phyloP scores from a whole-genome alignment of 2,113 vertebrate species.

The Upupa epops region DNA sequence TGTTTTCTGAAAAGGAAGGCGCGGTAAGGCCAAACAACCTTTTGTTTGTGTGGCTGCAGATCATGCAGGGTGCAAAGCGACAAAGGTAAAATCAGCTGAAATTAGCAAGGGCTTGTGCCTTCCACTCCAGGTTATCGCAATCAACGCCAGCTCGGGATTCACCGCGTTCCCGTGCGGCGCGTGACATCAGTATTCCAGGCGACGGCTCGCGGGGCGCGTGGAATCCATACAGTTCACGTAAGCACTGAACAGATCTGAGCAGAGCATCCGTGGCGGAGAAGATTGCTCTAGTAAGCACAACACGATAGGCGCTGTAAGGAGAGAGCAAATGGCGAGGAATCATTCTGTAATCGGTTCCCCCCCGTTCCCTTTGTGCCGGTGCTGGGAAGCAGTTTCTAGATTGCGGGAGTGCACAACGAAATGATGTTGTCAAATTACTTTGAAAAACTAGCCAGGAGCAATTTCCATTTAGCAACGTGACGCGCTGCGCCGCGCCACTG shows the following conservation, averaged over 20 bases:
- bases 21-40: conserved; percentile 69
- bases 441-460: conserved; percentile 39
- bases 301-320: not conserved
- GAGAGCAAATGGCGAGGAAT: not conserved
- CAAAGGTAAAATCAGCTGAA: conserved; percentile 66
- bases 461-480: not conserved
- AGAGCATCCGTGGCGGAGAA: not conserved
- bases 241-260: not conserved
- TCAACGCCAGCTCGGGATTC: conserved; percentile 55
- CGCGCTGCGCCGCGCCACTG: not conserved
- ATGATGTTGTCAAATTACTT: conserved; percentile 32
- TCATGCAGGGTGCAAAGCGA: conserved; percentile 42
- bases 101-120: conserved; percentile 55
- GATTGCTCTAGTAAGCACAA: not conserved
- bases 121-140: conserved; percentile 58
- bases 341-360: not conserved
- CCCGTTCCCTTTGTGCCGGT: not conserved
- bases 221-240: conserved; percentile 34
- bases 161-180: conserved; percentile 7
- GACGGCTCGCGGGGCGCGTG: conserved; percentile 11
- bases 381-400: conserved; percentile 9
- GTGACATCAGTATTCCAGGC: conserved; percentile 31
- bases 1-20: conserved; percentile 75
- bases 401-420: conserved; percentile 27
- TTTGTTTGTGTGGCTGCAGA: conserved; percentile 60